Evolutionary conservation across 2,113 vertebrate species (phyloP), one percentile per base, ranked within the genome.

Genomic region (Sarotherodon lohbergeri): DNA sequence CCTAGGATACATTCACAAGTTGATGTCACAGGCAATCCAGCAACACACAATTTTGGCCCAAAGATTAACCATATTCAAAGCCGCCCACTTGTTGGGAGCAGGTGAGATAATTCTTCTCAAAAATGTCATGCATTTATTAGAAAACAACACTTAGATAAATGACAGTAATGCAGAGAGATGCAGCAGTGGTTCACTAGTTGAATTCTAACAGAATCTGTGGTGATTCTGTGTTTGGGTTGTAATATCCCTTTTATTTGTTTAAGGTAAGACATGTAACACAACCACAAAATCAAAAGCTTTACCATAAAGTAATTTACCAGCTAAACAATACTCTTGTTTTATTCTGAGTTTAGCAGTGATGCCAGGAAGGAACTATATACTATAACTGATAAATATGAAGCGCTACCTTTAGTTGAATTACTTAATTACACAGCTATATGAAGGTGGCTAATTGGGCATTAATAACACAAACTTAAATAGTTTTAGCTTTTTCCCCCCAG

Each of bases 351-450:
- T 48, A 19, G 41, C 82, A 10, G 32, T 5, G 50, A 81, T 63
- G 29, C n/a, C 56, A 61, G 41, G 14, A 52, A 43, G 56, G 50
- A 43, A 55, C 59, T 63, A 63, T 34, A 63, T 19, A 22, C 66
- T 56, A 13, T 83, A 89, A 34, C 57, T 71, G 46, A 57, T 13
- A 55, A 14, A 34, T 19, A 68, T 14, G 7, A 59, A 34, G 55
- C 6, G 17, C 27, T 22, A 14, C 12, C n/a, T 46, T 55, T 39
- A 59, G 80, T 9, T 68, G 56, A 79, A 83, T n/a, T 48, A 79
- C 81, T 24, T 10, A 68, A 57, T n/a, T 16, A 81, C 22, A 56
- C 24, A 59, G 48, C 61, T 48, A 48, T 41, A 22, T 88, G 82
- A 57, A 61, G 34, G 10, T 32, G 41, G 22, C 41, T 85, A 83